Conservation (phyloP, 2,113 vertebrate species). For the Alethe diademata region DNA sequence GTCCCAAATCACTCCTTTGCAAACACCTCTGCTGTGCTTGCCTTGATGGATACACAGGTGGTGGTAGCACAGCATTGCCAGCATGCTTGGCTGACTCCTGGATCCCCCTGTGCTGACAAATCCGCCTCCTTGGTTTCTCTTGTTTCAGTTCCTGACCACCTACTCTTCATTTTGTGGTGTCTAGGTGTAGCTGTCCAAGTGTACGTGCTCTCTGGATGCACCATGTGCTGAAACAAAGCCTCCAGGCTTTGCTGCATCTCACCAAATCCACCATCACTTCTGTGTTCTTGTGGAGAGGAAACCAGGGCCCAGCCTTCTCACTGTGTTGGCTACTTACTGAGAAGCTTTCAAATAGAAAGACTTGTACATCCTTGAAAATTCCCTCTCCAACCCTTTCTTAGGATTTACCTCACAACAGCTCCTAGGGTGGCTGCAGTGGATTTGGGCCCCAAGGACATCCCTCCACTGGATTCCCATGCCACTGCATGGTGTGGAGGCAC, state of each 20-base stretch:
- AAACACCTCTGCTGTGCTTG: neutral
- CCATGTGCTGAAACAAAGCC: neutral
- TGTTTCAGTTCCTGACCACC: neutral
- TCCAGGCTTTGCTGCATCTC: neutral
- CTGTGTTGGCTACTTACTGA: rapidly evolving
- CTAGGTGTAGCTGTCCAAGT: neutral
- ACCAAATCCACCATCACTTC: neutral
- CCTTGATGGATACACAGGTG: neutral
- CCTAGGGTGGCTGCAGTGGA: neutral
- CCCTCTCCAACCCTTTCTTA: neutral
- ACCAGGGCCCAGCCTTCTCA: neutral
- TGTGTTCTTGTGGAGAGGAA: neutral
- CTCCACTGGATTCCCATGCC: rapidly evolving
- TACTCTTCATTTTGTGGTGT: neutral
- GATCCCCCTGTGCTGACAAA: neutral
- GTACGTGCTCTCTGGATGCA: neutral
- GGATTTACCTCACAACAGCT: neutral
- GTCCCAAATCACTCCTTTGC: neutral
- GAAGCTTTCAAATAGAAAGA: neutral
- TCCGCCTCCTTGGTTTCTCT: neutral
- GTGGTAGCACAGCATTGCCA: neutral
- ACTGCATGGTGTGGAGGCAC: neutral
- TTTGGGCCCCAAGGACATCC: neutral
- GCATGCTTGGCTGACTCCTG: neutral
- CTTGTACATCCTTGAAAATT: neutral